Evolutionary conservation across 2,888 invertebrate genomes (phyloP), one percentile per base, ranked within the genome.

Genomic region (Dugesia japonica): DNA sequence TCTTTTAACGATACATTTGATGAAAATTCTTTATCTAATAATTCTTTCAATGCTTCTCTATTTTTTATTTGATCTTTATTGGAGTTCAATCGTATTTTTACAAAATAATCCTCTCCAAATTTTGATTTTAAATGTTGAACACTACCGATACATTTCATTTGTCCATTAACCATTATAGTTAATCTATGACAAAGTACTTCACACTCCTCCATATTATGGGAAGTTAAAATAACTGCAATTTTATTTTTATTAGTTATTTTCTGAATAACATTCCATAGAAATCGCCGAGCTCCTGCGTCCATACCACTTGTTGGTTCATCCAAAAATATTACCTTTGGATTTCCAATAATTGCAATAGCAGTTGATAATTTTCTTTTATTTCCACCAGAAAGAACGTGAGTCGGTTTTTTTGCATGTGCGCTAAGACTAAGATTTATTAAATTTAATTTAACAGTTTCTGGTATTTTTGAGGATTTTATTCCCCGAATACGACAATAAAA

Each of bases 341-440:
- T 86, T 33, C 89, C 89, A 84, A 90, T 88, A 78, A 91, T 87
- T 0, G 91, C 90, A 79, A 91, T 87, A 38, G 91, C 91, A 13
- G 90, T 88, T 79, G 90, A 90, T 33, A 92, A 87, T 83, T 91
- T 91, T 78, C 92, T 84, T 82, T 88, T 89, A 85, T 91, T 91
- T 78, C 91, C 92, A 75, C 91, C 92, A 83, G 88, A 87, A 79
- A 87, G 86, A 71, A 82, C 82, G 0, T 82, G 81, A 1, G 85
- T 82, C 1, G 81, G 79, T 38, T 83, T 83, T 78, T 85, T 82
- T 1, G 84, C 83, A 79, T 86, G 84, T 73, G 86, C 86, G 0
- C 82, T 78, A 77, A 92, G 86, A 77, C 89, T 89, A 80, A 91
- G 87, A 82, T 87, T 86, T 42, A 86, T 85, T 23, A 90, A 81